Evolutionary conservation across 2,888 invertebrate genomes (phyloP).

Genomic region (Mycogona germanica): DNA sequence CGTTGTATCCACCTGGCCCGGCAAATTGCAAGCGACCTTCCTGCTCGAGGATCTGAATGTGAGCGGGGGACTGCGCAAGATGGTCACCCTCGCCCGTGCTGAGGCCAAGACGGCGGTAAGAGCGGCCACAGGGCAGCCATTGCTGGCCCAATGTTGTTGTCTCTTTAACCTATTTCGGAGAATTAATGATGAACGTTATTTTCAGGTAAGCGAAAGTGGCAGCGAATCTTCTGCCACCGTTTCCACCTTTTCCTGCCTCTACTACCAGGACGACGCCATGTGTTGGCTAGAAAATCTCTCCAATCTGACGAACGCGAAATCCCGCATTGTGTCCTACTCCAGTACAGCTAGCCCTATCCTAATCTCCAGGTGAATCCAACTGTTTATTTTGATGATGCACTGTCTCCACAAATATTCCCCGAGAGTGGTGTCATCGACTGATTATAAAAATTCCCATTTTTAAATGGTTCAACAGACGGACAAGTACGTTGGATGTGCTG

Average conservation of each 20-base stretch:
- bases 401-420: too few species aligned
- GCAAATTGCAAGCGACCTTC: neutral
- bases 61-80: neutral
- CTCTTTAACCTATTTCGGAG: neutral
- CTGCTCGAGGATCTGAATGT: constrained; percentile 4
- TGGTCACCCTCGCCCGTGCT: constrained; percentile 1
- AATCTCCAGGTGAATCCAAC: too few species aligned
- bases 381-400: too few species aligned
- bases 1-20: neutral
- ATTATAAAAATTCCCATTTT: too few species aligned
- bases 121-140: too few species aligned
- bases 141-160: too few species aligned
- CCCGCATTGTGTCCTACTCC: too few species aligned
- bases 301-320: too few species aligned
- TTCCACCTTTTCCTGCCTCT: constrained; percentile 3
- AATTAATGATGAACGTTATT: neutral
- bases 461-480: too few species aligned
- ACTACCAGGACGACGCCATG: constrained; percentile 6
- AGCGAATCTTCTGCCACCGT: neutral
- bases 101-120: constrained; percentile 6
- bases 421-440: too few species aligned
- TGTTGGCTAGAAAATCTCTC: constrained; percentile 1
- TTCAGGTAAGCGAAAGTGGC: neutral
- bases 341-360: too few species aligned
- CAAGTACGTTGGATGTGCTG: too few species aligned